Evolutionary conservation across 1,140 invertebrate species (phyloP), one percentile per base, ranked within the genome.

Genomic region (Tenebrio molitor): DNA sequence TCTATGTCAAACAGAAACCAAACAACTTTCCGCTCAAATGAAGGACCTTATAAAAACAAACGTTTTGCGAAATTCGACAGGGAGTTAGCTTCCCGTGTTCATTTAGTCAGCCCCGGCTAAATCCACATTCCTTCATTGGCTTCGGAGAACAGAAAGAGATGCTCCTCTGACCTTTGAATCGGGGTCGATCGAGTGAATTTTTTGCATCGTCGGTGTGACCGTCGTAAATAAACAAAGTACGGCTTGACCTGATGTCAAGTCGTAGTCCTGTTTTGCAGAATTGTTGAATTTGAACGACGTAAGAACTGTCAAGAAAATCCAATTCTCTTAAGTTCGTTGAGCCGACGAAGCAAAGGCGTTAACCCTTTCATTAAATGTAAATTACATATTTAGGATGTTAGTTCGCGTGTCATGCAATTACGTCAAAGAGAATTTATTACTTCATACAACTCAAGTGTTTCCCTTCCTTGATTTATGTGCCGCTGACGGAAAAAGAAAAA

Each of bases 381-480:
- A 58, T 58, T 58, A 58, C 50, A 58, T 58, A 58, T 58, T 58
- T 58, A 58, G 50, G 29, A 58, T 58, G 21, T 58, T 58, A 58
- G 50, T 58, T 25, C 16, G 50, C 50, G 50, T 58, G 50, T 58
- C 50, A 58, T 58, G 50, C 50, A 58, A 58, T 58, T 58, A 58
- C 50, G 50, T 14, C 50, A 58, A 58, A 58, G 50, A 29, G 50
- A 58, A 58, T 58, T 58, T 58, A 58, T 58, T 58, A 58, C 50
- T 58, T 58, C 50, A 58, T 58, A 25, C 50, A 58, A 12, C 23
- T n/a, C 15, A 25, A 58, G 50, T 58, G 50, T 58, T 58, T 58
- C 44, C 44, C 36, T 58, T 58, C 23, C 50, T 12, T 29, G 50
- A 50, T 50, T 50, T 50, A 50, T 50, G 10, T 8, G 3, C 25